Evolutionary conservation across 2,113 vertebrate genomes (phyloP).

Genomic region (Notarius quadriscutis): DNA sequence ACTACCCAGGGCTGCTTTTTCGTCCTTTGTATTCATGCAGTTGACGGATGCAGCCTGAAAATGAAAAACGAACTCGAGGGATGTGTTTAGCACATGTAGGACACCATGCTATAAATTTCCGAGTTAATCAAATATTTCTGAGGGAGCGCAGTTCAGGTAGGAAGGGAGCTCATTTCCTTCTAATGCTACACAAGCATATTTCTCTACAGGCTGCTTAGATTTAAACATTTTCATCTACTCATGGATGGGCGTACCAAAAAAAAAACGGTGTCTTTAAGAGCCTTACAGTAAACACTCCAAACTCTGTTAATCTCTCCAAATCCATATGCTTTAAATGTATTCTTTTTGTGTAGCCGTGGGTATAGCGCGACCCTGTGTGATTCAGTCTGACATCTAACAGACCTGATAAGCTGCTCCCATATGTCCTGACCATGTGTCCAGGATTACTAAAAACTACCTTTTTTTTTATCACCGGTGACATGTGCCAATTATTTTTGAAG

Average conservation of each 20-base stretch:
- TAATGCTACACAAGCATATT: conserved; percentile 40
- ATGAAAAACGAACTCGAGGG: conserved; percentile 56
- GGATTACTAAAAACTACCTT: conserved; percentile 3
- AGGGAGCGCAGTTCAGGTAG: conserved; percentile 40
- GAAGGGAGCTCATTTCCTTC: conserved; percentile 10
- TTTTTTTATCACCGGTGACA: conserved; percentile 39
- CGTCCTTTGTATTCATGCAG: conserved; percentile 67
- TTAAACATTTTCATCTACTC: conserved; percentile 33
- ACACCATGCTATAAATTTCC: conserved; percentile 53
- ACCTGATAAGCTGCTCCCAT: conserved; percentile 12
- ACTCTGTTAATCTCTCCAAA: conserved; percentile 25
- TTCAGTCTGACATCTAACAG: conserved; percentile 13
- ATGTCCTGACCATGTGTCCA: not conserved
- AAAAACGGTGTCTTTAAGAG: not conserved
- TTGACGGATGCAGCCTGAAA: conserved; percentile 57
- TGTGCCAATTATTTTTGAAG: conserved; percentile 66
- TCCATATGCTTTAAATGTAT: conserved; percentile 24
- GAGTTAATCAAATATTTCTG: conserved; percentile 61
- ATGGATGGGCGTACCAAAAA: conserved; percentile 16
- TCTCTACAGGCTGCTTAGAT: conserved; percentile 28
- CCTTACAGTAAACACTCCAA: conserved; percentile 13
- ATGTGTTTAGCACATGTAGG: conserved; percentile 54
- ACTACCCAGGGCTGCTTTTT: conserved; percentile 38
- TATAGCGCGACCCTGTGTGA: conserved; percentile 9
- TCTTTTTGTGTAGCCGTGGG: not conserved